Evolutionary conservation across 2,113 vertebrate species (phyloP).

Genomic region (Lota lota): DNA sequence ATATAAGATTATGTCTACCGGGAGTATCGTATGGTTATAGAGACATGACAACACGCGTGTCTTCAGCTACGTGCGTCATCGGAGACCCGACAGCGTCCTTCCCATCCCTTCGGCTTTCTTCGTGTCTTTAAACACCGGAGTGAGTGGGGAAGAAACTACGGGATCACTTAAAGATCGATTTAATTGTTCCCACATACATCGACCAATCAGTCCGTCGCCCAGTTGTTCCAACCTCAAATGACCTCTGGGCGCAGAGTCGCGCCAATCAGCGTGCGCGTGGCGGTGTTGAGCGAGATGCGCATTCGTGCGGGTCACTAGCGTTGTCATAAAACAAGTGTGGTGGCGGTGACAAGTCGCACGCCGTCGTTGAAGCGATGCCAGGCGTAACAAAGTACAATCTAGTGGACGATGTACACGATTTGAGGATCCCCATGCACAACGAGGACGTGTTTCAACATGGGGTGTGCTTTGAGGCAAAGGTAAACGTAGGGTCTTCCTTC

Average conservation of each 20-base stretch:
- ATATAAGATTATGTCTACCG: neutral
- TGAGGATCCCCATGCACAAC: constrained; percentile 90
- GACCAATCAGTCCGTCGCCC: constrained; percentile 25
- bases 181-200: constrained; percentile 7
- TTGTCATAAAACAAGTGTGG: constrained; percentile 47
- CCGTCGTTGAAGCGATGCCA: constrained; percentile 76
- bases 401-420: constrained; percentile 88
- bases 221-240: constrained; percentile 38
- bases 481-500: constrained; percentile 41
- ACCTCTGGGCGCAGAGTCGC: constrained; percentile 46
- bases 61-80: constrained; percentile 54
- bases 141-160: neutral
- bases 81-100: constrained; percentile 21
- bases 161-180: constrained; percentile 7
- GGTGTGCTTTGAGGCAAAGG: constrained; percentile 94
- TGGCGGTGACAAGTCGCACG: constrained; percentile 9
- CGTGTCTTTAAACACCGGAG: neutral
- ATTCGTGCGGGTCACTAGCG: constrained; percentile 51
- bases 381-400: constrained; percentile 92
- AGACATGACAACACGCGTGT: neutral
- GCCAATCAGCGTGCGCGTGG: constrained; percentile 21
- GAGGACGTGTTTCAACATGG: constrained; percentile 93
- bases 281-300: constrained; percentile 43
- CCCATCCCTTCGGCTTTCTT: constrained; percentile 12
- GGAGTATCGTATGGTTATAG: neutral